Evolutionary conservation across 53 echinoderm and acorn worm species (phyloP), one percentile per base, ranked within the genome.

Genomic region (Echinometra lucunter): DNA sequence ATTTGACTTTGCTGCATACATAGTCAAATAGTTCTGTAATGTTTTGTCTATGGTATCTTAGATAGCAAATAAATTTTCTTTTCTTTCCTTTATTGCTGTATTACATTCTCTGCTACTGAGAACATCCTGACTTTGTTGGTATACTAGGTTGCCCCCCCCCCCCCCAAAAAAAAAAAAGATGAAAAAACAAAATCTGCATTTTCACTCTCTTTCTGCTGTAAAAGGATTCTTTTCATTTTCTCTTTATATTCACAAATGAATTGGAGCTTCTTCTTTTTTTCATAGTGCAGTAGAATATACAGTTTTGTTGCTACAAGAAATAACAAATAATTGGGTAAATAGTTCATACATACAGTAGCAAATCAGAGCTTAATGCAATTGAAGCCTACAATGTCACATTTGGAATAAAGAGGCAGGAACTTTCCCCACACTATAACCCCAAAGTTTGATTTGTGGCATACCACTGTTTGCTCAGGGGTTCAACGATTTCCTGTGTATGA

Each of bases 401-500:
- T 47, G n/a, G 47, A 2, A 83, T 47, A 83, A 80, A 80, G 38
- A 80, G 42, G 37, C 80, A 80, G 80, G 42, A 37, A 9, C 49
- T 83, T 49, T n/a, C 47, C 80, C 40, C 42, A 80, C 40, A 42
- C 80, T 42, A 80, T 80, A 80, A 80, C 38, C 28, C 7, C 47
- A 47, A 47, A 19, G 45, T 83, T 83, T 83, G 83, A 45, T 83
- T 47, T 83, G 83, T 83, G 47, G 83, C 45, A 45, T 45, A 27
- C 80, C 23, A 80, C 42, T 80, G 80, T 80, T 80, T 80, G 40
- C 80, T 19, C 80, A 32, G 37, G 80, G 23, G 38, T 80, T 80
- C 80, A n/a, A 80, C 80, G 44, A 83, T 83, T 83, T 83, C 83
- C 83, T 45, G 47, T 83, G 27, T 83, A 80, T 80, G 16, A 83